Base-by-base conservation (phyloP, 2,797 vertebrate species). In the Mus caroli region DNA sequence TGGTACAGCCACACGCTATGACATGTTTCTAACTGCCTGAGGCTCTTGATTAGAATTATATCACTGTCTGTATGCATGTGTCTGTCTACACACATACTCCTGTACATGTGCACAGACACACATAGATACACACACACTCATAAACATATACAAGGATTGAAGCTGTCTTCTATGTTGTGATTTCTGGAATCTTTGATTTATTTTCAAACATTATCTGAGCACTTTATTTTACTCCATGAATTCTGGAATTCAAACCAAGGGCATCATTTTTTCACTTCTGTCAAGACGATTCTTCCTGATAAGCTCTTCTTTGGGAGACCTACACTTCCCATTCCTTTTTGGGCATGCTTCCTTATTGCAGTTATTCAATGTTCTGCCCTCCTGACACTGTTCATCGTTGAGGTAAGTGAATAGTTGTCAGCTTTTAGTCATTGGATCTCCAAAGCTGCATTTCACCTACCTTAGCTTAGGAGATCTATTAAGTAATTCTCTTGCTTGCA, bases 381-480 rank as follows among this genome's bases (percentile, higher is more conserved):
- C 11, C 54, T 88, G 69, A 37, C 26, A 60, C 46, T 69, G 28
- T 20, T 9, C 82, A n/a, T 91, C 14, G 80, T 83, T 76, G 54
- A 93, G 52, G 26, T 34, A 31, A 13, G 3, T 22, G 0, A 2
- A 17, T 31, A 11, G 40, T 87, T 6, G 34, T 79, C 31, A 40
- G 17, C 43, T 11, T 69, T 94, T 73, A 58, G 3, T n/a, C 24
- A 22, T 40, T 84, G 28, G 20, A 73, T 46, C 40, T 76, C 60
- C 67, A 50, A 90, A 62, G 24, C 69, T 94, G 92, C 52, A 52
- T 89, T 94, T 62, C 28, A 60, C 43, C 20, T 83, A 84, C 26
- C 28, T 94, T 56, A 24, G 7, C 83, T 94, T 50, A 50, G 40
- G 87, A 88, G 90, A 56, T 9, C 43, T 86, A 54, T 10, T 94